phyloP scores from a whole-genome alignment of 2,888 invertebrate species.

The Caenorhabditis zanzibari region DNA sequence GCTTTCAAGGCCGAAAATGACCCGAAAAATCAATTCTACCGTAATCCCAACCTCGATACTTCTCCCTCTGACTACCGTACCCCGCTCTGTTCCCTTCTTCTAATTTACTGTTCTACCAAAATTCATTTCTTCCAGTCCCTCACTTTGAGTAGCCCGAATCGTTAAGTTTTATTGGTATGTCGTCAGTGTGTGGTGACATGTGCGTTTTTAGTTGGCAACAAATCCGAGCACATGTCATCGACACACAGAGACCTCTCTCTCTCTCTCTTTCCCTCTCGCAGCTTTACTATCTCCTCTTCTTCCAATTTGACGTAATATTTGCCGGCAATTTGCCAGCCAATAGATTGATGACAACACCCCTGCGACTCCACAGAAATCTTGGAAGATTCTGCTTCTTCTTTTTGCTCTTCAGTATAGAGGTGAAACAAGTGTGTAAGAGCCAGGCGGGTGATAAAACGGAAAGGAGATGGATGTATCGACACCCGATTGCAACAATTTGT shows the following conservation, averaged over 20 bases:
- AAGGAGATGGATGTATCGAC: constrained; percentile 21
- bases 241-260: constrained; percentile 7
- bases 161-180: constrained; percentile 47
- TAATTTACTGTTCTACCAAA: neutral
- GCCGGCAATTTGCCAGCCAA: constrained; percentile 66
- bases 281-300: constrained; percentile 32
- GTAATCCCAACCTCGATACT: neutral
- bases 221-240: constrained; percentile 61
- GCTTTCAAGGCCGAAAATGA: too few species aligned
- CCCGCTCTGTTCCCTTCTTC: neutral
- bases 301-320: constrained; percentile 62
- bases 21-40: too few species aligned
- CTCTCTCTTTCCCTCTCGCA: constrained; percentile 3
- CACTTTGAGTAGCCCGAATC: constrained; percentile 24
- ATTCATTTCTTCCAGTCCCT: constrained; percentile 4
- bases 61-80: neutral
- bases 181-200: constrained; percentile 50
- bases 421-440: constrained; percentile 61
- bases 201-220: constrained; percentile 63
- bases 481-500: constrained; percentile 64
- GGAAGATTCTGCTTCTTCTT: neutral
- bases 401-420: neutral
- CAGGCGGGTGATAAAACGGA: constrained; percentile 46
- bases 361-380: constrained; percentile 3
- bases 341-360: constrained; percentile 62